phyloP scores from a whole-genome alignment of 2,113 vertebrate genomes.

The Hemicordylus capensis region DNA sequence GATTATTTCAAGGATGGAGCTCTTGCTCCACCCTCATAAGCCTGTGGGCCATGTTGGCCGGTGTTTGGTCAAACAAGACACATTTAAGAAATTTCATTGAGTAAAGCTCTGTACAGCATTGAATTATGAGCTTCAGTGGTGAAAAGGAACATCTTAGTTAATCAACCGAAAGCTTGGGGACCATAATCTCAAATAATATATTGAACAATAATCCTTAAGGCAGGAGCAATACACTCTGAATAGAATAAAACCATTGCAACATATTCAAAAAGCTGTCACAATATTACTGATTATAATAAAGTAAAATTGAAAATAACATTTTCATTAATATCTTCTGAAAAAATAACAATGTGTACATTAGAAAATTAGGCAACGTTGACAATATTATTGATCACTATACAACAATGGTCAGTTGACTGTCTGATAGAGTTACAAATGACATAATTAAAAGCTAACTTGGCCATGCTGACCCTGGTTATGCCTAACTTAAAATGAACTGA shows the following conservation, averaged over 20 bases:
- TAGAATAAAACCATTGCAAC: not conserved
- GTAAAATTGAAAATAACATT: not conserved
- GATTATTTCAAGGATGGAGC: too few relatives aligned
- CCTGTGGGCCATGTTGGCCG: too few relatives aligned
- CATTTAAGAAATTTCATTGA: not conserved
- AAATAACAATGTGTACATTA: not conserved
- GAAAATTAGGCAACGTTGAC: slow-evolving; percentile 4
- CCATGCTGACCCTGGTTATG: not conserved
- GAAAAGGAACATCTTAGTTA: not conserved
- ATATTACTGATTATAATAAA: not conserved
- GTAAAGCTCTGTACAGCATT: slow-evolving; percentile 8
- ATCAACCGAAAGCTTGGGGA: too few relatives aligned
- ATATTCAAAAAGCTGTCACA: not conserved
- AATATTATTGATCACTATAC: not conserved
- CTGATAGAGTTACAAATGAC: not conserved
- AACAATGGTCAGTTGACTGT: not conserved
- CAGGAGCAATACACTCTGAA: slow-evolving; percentile 5
- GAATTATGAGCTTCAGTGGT: slow-evolving; percentile 6
- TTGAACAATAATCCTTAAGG: slow-evolving; percentile 11
- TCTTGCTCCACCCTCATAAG: too few relatives aligned
- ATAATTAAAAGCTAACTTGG: not conserved
- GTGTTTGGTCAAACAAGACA: slow-evolving; percentile 25
- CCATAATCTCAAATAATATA: slow-evolving; percentile 27
- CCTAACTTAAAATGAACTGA: not conserved
- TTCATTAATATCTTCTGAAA: not conserved